Evolutionary conservation across 2,888 invertebrate genomes (phyloP).

Genomic region (Diachrysia chrysitis): DNA sequence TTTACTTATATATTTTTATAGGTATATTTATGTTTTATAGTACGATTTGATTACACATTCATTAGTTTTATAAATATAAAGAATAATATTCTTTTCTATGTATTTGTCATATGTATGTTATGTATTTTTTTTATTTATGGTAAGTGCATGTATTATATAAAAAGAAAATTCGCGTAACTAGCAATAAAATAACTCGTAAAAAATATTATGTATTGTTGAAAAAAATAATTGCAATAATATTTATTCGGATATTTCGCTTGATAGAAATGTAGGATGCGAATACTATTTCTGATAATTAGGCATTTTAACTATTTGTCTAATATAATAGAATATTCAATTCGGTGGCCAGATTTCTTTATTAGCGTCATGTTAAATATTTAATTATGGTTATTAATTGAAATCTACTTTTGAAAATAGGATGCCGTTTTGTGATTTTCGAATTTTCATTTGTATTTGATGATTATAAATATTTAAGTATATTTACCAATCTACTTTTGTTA

Average conservation of each 20-base stretch:
- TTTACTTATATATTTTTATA: background rate
- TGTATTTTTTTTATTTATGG: background rate
- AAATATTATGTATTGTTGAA: background rate
- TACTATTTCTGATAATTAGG: background rate
- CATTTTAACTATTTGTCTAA: background rate
- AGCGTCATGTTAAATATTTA: constrained; percentile 39
- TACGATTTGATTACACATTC: background rate
- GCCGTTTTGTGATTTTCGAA: too few species aligned
- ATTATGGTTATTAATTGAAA: too few species aligned
- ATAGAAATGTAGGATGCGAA: background rate
- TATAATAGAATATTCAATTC: constrained; percentile 39
- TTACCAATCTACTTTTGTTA: too few species aligned
- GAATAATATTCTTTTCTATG: background rate
- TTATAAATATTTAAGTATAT: too few species aligned
- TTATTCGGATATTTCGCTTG: background rate
- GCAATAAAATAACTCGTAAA: constrained; percentile 9
- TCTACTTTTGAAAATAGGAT: too few species aligned
- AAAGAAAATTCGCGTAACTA: background rate
- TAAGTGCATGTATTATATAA: constrained; percentile 7
- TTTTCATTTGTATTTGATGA: too few species aligned
- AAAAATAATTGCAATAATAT: background rate
- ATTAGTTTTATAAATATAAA: background rate
- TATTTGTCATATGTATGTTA: background rate
- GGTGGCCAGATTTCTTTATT: constrained; percentile 60
- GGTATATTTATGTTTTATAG: background rate